phyloP scores from a whole-genome alignment of 37 sponge, comb jelly and placozoan species.

The Oopsacas minuta region DNA sequence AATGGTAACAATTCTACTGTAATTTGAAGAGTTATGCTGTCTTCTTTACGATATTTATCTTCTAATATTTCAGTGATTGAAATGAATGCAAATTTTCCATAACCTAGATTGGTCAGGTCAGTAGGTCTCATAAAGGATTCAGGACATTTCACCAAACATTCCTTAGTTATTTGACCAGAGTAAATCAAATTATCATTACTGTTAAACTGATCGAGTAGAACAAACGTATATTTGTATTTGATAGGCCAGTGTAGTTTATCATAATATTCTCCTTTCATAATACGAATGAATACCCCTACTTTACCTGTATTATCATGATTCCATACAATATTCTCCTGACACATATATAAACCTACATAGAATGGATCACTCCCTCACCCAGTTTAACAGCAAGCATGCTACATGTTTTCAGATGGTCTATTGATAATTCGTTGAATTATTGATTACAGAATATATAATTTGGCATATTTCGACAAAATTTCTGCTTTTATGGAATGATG shows the following conservation, averaged over 20 bases:
- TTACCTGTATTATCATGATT: background rate
- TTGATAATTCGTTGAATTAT: too few relatives aligned
- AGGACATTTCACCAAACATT: background rate
- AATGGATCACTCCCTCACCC: constrained; percentile 8
- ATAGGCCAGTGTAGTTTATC: constrained; percentile 1
- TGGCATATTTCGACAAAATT: too few relatives aligned
- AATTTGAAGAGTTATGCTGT: background rate
- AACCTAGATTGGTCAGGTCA: background rate
- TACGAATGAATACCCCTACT: background rate
- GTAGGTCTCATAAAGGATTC: background rate
- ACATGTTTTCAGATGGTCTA: too few relatives aligned
- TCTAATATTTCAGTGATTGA: background rate
- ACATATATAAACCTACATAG: background rate
- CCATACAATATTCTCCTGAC: background rate
- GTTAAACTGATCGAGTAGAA: background rate
- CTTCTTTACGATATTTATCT: background rate
- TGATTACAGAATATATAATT: too few relatives aligned
- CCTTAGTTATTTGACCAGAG: background rate
- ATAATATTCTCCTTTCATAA: background rate
- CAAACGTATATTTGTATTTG: background rate
- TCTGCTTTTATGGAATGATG: too few relatives aligned
- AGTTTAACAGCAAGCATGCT: too few relatives aligned
- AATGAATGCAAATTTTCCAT: background rate
- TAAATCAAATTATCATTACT: background rate
- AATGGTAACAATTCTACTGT: background rate